Base-by-base conservation (phyloP, 2,113 vertebrate genomes). In the Chionodraco myersi region DNA sequence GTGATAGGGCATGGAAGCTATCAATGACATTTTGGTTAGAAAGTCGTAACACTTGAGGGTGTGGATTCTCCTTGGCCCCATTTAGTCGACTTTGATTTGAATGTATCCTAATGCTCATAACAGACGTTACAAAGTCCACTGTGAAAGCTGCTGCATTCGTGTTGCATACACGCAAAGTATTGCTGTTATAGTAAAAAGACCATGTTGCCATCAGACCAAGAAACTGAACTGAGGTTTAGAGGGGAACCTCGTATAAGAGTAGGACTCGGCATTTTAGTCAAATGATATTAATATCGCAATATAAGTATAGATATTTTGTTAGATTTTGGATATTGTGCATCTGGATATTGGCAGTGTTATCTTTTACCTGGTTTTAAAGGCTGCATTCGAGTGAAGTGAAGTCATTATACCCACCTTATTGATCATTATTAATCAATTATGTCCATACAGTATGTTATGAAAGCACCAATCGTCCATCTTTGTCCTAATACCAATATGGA, bases 211-310 rank as follows among this genome's bases (percentile, higher is more conserved):
- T 11, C 26, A 78, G 21, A 21, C 51, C 41, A 74, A 73, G 26
- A 10, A 48, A 44, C 15, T 12, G 14, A 58, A 41, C 61, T 41
- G 36, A 41, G 34, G 48, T 26, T 30, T 51, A 62, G 36, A 34
- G 47, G 48, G 54, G 58, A 64, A 45, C 48, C 49, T 72, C 48
- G 34, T 73, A 44, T 65, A 54, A 51, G 44, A 66, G 41, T 48
- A 41, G 36, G 36, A 41, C 36, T 41, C 0, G 36, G 36, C 36
- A 41, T 6, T 41, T 41, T 7, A 41, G 36, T 41, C 36, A 41
- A 41, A 41, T 41, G 1, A 41, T 41, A 41, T 41, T 41, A 41
- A 41, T 41, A 41, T 41, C 36, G 36, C 36, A 41, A 41, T 41
- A 41, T 6, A 6, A 7, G 36, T 6, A 41, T 41, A 41, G 36